Base-by-base conservation (phyloP, 2,113 vertebrate species). In the Ptilonorhynchus violaceus region DNA sequence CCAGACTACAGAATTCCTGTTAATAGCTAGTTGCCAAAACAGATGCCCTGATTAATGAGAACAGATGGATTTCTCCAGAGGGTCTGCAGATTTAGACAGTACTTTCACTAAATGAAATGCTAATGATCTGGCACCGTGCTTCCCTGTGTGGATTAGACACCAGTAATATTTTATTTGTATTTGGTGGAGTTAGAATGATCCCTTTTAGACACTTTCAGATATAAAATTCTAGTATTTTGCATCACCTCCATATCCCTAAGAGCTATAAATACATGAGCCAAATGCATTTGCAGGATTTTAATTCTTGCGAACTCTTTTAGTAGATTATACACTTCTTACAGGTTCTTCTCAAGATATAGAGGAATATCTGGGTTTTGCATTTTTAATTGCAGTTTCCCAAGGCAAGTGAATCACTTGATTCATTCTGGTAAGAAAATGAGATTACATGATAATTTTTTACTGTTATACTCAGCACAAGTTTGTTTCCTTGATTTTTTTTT, bases 11-110 rank as follows among this genome's bases (percentile, higher is more conserved):
- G 83, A 89, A 85, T 89, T 62, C 68, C 77, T 78, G 37, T 75
- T 91, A 96, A 96, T 77, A 73, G 31, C 58, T 92, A 60, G 80
- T 46, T 93, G 94, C 83, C 81, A 88, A 95, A 95, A 81, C 91
- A 97, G 93, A 92, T 94, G 84, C 78, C 79, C 81, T 95, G 85
- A 87, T 96, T 96, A 93, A 97, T 94, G 90, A 92, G 89, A 95
- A 95, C 94, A 97, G 89, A 97, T 94, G 95, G 88, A 89, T 94
- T 94, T 94, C 96, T 97, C 97, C 89, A 89, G 91, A 96, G 95
- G 91, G 91, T 89, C 93, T 92, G 84, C 93, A 88, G 94, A 95
- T 94, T 96, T 95, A 85, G 74, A 59, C 60, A 46, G 90, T 82
- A 79, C 91, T 97, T 89, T 82, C 91, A 85, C 74, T 95, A 93